A percentile compares a stretch with the other conserved stretches of the same genome.
These are phyloP conservation scores for Ctenicera cuprea DNA, from an alignment of 2,888 invertebrate genomes.

Conservation along the genomic window DNA sequence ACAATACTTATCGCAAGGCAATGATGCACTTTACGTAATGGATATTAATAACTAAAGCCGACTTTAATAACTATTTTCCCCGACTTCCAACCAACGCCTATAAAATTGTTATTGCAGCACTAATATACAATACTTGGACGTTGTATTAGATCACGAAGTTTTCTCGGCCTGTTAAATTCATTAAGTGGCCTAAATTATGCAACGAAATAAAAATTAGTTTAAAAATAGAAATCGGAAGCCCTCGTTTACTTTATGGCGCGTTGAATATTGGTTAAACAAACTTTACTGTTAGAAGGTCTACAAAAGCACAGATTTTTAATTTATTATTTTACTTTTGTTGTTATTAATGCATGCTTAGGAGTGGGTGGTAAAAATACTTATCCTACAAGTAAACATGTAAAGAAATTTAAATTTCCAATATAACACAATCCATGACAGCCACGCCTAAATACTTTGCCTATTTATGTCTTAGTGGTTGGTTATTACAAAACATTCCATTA, in stretches of 20 bases:
- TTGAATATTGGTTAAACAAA: not conserved
- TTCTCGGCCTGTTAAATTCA: conserved; percentile 16
- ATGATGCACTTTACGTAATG: conserved; percentile 16
- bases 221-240: conserved; percentile 10
- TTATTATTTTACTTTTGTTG: too few species aligned
- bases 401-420: too few species aligned
- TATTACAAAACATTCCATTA: too few species aligned
- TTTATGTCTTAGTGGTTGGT: too few species aligned
- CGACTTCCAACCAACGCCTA: conserved; percentile 13
- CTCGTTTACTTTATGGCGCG: not conserved
- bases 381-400: too few species aligned
- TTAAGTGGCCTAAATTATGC: conserved; percentile 16
- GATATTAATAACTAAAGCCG: conserved; percentile 25
- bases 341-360: too few species aligned
- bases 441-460: too few species aligned
- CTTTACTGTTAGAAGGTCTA: too few species aligned
- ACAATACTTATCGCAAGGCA: conserved; percentile 23
- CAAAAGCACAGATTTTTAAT: too few species aligned
- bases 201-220: conserved; percentile 4
- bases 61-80: not conserved
- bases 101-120: conserved; percentile 1
- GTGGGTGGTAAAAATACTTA: too few species aligned
- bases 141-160: conserved; percentile 1
- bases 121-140: not conserved
- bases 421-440: too few species aligned